phyloP scores from a whole-genome alignment of 2,888 invertebrate genomes.

The Hydroisotoma schaefferi region DNA sequence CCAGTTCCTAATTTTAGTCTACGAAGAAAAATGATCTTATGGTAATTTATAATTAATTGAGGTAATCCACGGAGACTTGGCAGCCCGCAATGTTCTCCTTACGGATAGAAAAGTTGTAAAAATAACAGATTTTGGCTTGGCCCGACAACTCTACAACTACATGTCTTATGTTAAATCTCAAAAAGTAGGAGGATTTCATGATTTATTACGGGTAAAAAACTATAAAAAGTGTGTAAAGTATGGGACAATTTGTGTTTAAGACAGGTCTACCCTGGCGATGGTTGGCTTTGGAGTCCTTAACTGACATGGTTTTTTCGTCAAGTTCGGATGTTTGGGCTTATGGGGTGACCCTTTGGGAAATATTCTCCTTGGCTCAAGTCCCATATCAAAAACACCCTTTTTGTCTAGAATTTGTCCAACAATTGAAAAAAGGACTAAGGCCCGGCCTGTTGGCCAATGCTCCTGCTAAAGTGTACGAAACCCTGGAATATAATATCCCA shows the following conservation, averaged over 20 bases:
- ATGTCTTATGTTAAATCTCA: slow-evolving; percentile 4
- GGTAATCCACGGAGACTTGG: slow-evolving; percentile 13
- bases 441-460: background rate
- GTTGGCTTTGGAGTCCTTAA: background rate
- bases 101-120: background rate
- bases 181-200: background rate
- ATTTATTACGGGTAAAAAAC: background rate
- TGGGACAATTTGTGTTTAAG: no score
- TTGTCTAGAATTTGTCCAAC: background rate
- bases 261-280: slow-evolving; percentile 1
- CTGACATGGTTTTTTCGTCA: background rate
- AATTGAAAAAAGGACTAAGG: slow-evolving; percentile 3
- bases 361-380: background rate
- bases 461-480: slow-evolving; percentile 2
- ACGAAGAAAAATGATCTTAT: background rate
- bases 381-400: slow-evolving; percentile 2
- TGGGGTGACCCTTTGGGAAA: slow-evolving; percentile 1
- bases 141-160: slow-evolving; percentile 11
- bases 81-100: slow-evolving; percentile 5
- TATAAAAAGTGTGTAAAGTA: background rate
- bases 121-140: slow-evolving; percentile 7
- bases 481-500: background rate
- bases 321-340: slow-evolving; percentile 1
- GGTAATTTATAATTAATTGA: background rate
- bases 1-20: no score